Evolutionary conservation across 2,888 invertebrate species (phyloP).

Genomic region (Nephrocerus scutellatus): DNA sequence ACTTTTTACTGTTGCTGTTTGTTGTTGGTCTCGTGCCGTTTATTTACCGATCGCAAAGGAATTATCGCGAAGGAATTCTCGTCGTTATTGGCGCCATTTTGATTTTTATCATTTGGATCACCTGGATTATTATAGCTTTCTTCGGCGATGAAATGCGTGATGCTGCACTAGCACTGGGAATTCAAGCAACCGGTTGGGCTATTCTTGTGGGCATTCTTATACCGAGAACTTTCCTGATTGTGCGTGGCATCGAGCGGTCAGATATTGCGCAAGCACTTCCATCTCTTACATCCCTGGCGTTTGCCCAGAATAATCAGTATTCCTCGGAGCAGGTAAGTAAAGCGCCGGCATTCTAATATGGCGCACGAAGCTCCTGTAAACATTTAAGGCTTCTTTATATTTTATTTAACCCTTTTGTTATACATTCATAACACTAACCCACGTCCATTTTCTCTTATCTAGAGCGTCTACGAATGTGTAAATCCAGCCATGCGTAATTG

Average conservation of each 20-base stretch:
- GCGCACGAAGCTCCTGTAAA: neutral
- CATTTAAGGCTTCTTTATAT: neutral
- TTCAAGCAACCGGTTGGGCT: conserved; percentile 57
- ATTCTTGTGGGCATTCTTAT: conserved; percentile 59
- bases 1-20: conserved; percentile 54
- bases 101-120: conserved; percentile 54
- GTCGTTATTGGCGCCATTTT: conserved; percentile 53
- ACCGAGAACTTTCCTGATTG: conserved; percentile 63
- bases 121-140: conserved; percentile 54
- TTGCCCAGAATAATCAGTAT: conserved; percentile 48
- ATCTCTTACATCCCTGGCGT: conserved; percentile 47
- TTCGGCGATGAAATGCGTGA: conserved; percentile 53
- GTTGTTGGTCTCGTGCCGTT: conserved; percentile 56
- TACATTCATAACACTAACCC: neutral
- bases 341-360: neutral
- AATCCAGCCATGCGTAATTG: conserved; percentile 51
- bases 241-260: conserved; percentile 56
- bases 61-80: conserved; percentile 60
- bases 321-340: conserved; percentile 44
- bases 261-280: conserved; percentile 53
- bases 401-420: no score
- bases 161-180: conserved; percentile 55
- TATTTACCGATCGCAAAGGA: conserved; percentile 57
- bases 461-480: conserved; percentile 55
- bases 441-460: conserved; percentile 15